Conservation (phyloP, 2,888 invertebrate species). For the Papilio gigon region DNA sequence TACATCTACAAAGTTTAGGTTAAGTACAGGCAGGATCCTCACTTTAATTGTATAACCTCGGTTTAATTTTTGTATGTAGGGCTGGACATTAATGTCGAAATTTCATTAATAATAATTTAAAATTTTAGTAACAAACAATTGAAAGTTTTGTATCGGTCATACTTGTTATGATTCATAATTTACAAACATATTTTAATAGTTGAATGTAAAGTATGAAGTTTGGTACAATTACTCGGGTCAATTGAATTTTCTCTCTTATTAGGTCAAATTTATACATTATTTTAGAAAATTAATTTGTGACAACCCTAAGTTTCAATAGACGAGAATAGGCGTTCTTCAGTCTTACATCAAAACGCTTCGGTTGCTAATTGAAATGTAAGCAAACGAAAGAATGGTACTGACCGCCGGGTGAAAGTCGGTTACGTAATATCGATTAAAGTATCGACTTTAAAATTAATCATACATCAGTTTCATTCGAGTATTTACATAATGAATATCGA, state of each 20-base stretch:
- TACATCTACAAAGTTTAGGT: not conserved
- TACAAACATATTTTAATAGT: too few species aligned
- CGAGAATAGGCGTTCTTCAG: conserved; percentile 54
- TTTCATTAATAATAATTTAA: too few species aligned
- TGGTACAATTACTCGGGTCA: not conserved
- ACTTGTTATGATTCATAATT: too few species aligned
- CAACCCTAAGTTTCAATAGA: conserved; percentile 50
- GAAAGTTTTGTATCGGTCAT: too few species aligned
- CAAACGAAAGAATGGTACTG: conserved; percentile 58
- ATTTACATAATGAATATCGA: conserved; percentile 26
- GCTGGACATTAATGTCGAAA: too few species aligned
- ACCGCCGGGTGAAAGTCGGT: conserved; percentile 66
- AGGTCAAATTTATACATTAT: not conserved
- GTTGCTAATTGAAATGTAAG: conserved; percentile 73
- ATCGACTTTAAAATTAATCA: conserved; percentile 53
- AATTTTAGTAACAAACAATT: too few species aligned
- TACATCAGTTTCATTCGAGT: conserved; percentile 46
- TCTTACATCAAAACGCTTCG: conserved; percentile 57
- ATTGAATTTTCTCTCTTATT: not conserved
- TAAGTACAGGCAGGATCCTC: not conserved
- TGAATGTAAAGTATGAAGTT: too few species aligned
- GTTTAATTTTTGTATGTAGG: too few species aligned
- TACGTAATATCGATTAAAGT: conserved; percentile 60
- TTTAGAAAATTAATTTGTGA: conserved; percentile 6
- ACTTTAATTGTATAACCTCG: too few species aligned